These are phyloP conservation scores for Noctuana brunneofusca DNA, from an alignment of 2,888 invertebrate genomes.

Conservation along the genomic window DNA sequence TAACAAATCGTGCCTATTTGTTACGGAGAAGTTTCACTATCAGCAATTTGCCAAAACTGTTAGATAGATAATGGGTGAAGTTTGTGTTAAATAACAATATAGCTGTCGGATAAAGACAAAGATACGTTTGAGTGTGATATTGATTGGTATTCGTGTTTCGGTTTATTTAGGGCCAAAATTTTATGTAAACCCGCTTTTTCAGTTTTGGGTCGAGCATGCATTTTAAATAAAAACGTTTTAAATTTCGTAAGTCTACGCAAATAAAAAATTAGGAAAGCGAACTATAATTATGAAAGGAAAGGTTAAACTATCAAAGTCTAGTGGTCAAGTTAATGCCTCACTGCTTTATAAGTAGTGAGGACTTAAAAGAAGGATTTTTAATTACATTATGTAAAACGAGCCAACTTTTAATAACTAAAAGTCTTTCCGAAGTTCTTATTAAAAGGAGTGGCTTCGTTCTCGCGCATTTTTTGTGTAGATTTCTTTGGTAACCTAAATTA, in stretches of 20 bases:
- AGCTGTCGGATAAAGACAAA: slow-evolving; percentile 3
- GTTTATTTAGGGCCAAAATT: too few species aligned
- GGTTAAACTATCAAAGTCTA: background rate
- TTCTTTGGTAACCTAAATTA: background rate
- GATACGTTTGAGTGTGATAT: background rate
- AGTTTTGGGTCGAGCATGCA: too few species aligned
- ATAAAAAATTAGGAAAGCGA: background rate
- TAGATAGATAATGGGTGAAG: slow-evolving; percentile 59
- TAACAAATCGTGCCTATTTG: slow-evolving; percentile 72
- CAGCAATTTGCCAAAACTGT: slow-evolving; percentile 68
- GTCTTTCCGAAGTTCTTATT: background rate
- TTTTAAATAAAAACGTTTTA: background rate
- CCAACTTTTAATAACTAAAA: slow-evolving; percentile 25
- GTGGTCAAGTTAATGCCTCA: slow-evolving; percentile 12
- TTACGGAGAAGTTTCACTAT: slow-evolving; percentile 68
- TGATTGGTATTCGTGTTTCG: too few species aligned
- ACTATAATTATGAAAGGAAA: background rate
- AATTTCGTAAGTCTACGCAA: background rate
- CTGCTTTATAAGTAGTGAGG: slow-evolving; percentile 11
- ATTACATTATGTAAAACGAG: slow-evolving; percentile 26
- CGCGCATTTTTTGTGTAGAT: background rate
- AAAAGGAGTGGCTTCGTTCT: slow-evolving; percentile 10
- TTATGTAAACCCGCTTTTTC: too few species aligned
- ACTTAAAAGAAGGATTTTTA: slow-evolving; percentile 23
- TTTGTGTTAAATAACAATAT: slow-evolving; percentile 43